Base-by-base conservation (phyloP, 1,140 invertebrate genomes). In the Protaetia brevitarsis region DNA sequence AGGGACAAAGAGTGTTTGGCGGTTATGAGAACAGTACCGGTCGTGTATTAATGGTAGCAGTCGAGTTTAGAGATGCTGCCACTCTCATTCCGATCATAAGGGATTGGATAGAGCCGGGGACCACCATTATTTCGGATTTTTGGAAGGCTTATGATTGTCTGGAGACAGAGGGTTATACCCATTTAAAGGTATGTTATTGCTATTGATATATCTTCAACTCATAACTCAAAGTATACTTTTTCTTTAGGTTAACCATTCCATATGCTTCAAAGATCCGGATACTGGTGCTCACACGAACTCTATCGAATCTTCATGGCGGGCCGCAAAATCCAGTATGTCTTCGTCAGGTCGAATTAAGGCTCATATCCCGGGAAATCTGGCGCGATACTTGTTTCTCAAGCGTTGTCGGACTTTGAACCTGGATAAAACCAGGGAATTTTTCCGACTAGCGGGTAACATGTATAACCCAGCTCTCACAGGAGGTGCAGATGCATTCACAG, bases 1-100 rank as follows among this genome's bases (percentile, higher is more conserved):
- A 75, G 58, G 69, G 80, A 68, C 66, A 79, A 68, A 75, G 80
- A 78, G 75, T 81, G 70, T 79, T 82, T 76, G 78, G 75, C n/a
- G 76, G 73, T 1, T 51, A 73, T 26, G 69, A 74, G 64, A 13
- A 71, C 13, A 72, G 63, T 7, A 66, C 68, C 6, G 63, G 36
- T 29, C 63, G 57, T 5, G 4, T 68, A 8, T 69, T 74, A 66
- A 3, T 73, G 4, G 59, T 70, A 0, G 41, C 68, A 11, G 74
- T 74, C 5, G 66, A 71, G n/a, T 56, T 69, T 27, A 16, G 72
- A 13, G 36, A 60, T 16, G 13, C 19, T 27, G 63, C 58, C 11
- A 73, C 72, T 0, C 60, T 75, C 4, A n/a, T 73, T 0, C 13
- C 16, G 3, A 30, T 72, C 5, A 76, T 75, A 28, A 59, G 70